Evolutionary conservation across 2,797 vertebrate species (phyloP).

Genomic region (Podarcis lilfordi): DNA sequence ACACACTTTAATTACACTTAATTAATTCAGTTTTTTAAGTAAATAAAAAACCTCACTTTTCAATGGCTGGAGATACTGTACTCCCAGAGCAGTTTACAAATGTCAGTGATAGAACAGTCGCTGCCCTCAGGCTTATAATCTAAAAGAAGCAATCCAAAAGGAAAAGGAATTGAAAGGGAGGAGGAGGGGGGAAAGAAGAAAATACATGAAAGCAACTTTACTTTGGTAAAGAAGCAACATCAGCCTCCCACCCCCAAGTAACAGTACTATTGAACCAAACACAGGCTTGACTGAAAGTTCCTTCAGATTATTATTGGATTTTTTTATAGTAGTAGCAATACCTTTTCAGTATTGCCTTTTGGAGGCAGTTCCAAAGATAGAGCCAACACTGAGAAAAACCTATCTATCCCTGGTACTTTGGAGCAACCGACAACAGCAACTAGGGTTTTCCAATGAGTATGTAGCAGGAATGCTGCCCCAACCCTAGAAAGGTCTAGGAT

Average conservation of each 20-base stretch:
- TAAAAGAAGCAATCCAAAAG: too few relatives aligned
- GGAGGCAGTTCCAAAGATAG: background rate
- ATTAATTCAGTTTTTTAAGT: too few relatives aligned
- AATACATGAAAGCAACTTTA: too few relatives aligned
- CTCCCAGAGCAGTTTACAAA: too few relatives aligned
- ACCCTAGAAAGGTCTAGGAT: background rate
- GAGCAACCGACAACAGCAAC: background rate
- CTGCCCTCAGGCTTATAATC: too few relatives aligned
- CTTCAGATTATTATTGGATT: background rate
- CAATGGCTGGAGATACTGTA: too few relatives aligned
- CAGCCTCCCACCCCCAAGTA: background rate
- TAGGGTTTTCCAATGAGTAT: background rate
- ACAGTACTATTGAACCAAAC: background rate
- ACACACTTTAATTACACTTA: too few relatives aligned
- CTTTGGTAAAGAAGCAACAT: too few relatives aligned
- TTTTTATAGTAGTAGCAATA: background rate
- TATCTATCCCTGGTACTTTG: background rate
- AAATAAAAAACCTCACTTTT: too few relatives aligned
- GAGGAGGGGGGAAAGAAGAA: too few relatives aligned
- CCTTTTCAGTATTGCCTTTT: background rate
- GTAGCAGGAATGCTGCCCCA: background rate
- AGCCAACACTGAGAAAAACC: background rate
- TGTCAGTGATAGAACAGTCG: too few relatives aligned
- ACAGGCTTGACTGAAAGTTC: background rate
- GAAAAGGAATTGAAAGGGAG: too few relatives aligned